Evolutionary conservation across 2,797 vertebrate genomes (phyloP).

Genomic region (Phalanger gymnotis): DNA sequence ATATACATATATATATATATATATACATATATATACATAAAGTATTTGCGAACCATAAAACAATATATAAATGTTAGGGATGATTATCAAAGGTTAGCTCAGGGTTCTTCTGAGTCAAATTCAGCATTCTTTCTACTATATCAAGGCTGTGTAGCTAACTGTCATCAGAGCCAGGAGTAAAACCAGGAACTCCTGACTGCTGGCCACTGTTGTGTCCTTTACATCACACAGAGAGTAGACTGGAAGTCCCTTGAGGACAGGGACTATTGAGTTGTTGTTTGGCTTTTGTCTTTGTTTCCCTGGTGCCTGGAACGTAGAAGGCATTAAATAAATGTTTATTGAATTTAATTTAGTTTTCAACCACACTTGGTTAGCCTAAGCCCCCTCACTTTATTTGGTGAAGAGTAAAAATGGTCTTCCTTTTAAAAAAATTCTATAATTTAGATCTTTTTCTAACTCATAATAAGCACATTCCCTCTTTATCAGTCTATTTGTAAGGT

Average conservation of each 20-base stretch:
- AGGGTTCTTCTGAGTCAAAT: not conserved
- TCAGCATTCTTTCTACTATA: not conserved
- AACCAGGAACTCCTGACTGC: not conserved
- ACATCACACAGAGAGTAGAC: not conserved
- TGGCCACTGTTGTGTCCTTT: not conserved
- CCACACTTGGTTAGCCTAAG: not conserved
- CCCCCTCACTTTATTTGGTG: not conserved
- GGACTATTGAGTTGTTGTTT: not conserved
- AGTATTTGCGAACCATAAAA: not conserved
- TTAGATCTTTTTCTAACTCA: not conserved
- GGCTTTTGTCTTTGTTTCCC: not conserved
- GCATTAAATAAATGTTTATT: not conserved
- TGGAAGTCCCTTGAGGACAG: not conserved
- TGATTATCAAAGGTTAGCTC: not conserved
- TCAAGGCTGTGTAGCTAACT: not conserved
- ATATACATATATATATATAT: too few relatives aligned
- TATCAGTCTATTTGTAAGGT: not conserved
- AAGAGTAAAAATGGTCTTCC: not conserved
- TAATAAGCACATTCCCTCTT: not conserved
- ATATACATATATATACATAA: not conserved
- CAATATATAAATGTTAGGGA: not conserved
- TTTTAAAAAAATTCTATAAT: not conserved
- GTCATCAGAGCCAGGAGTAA: not conserved
- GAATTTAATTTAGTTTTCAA: not conserved
- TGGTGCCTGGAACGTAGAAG: not conserved